A percentile compares a stretch with the other conserved stretches of the same genome.
These are phyloP conservation scores for Ctenochaetus hawaiiensis DNA, from an alignment of 2,797 vertebrate species.

Conservation along the genomic window DNA sequence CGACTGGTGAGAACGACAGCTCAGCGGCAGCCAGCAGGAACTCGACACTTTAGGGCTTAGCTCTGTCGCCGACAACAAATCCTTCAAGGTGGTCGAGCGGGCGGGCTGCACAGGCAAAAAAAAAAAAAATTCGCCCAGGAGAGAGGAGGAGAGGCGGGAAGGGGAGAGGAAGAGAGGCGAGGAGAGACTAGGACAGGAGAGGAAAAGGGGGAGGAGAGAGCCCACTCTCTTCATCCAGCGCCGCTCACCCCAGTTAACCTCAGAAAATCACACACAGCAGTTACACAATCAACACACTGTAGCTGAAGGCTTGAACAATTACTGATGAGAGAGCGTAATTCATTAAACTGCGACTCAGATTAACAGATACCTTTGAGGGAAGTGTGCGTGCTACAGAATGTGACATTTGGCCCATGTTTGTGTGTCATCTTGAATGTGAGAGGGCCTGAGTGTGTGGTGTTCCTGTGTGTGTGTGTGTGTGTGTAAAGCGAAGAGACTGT, in stretches of 20 bases:
- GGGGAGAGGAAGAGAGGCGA: conserved; percentile 15
- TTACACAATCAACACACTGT: conserved; percentile 42
- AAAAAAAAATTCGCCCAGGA: conserved; percentile 50
- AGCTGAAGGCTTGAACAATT: conserved; percentile 32
- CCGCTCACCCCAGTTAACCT: conserved; percentile 77
- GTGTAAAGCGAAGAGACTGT: conserved; percentile 20
- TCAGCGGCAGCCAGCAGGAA: conserved; percentile 72
- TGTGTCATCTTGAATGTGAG: conserved; percentile 7
- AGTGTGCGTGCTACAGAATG: background rate
- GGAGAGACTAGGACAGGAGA: conserved; percentile 22
- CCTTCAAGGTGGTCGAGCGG: conserved; percentile 78
- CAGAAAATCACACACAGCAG: conserved; percentile 49
- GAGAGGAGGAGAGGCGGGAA: conserved; percentile 36
- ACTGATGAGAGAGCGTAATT: conserved; percentile 19
- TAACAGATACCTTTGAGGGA: background rate
- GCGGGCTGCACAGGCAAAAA: conserved; percentile 49
- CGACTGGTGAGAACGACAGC: conserved; percentile 72
- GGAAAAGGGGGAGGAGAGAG: conserved; percentile 57
- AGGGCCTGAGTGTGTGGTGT: conserved; percentile 17
- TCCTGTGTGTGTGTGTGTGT: conserved; percentile 37
- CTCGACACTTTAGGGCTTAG: conserved; percentile 76
- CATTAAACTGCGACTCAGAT: conserved; percentile 27
- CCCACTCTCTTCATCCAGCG: conserved; percentile 64
- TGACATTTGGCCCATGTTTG: conserved; percentile 12
- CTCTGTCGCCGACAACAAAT: conserved; percentile 76